Base-by-base conservation (phyloP, 2,113 vertebrate genomes). In the Cyprinodon tularosa region DNA sequence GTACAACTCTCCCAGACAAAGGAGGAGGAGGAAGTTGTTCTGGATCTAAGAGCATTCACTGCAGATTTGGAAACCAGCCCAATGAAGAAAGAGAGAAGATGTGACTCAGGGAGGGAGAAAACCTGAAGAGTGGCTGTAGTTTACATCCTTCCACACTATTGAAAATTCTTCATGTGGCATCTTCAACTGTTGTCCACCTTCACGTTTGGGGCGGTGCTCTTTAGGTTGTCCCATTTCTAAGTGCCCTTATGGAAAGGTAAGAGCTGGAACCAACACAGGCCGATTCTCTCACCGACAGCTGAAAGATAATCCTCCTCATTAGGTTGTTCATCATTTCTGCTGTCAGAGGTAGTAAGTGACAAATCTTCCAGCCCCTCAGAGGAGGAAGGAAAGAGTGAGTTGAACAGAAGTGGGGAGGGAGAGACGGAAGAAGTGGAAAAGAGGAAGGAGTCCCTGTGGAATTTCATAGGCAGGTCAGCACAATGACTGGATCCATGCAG, bases 401-500 rank as follows among this genome's bases (percentile, higher is more conserved):
- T 68, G 80, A 87, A 87, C 62, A 79, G 73, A 89, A 65, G 85
- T n/a, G 83, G 84, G 88, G 77, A 87, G 88, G 83, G 88, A 88
- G 92, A 81, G 78, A 83, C 72, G 77, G 81, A 74, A 74, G 78
- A 76, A 84, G 65, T 62, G 76, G 73, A 89, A 87, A 82, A 72
- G 67, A 68, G 67, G 77, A 80, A 60, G 87, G 90, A 86, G 80
- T 89, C 92, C 44, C 84, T n/a, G 68, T 37, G 76, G 84, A 94
- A 91, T 92, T 90, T 71, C 74, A 68, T 81, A 95, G 94, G 91
- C 94, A 94, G 94, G 95, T 92, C 91, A 91, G 82, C 64, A 87
- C 88, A 86, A 83, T 77, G 77, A 36, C 38, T 76, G 84, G 8
- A 47, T 72, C 79, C 38, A 20, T n/a, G 57, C 29, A 62, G 78